Evolutionary conservation across 2,797 vertebrate genomes (phyloP), one percentile per base, ranked within the genome.

Genomic region (Pangasius sanitwongsei): DNA sequence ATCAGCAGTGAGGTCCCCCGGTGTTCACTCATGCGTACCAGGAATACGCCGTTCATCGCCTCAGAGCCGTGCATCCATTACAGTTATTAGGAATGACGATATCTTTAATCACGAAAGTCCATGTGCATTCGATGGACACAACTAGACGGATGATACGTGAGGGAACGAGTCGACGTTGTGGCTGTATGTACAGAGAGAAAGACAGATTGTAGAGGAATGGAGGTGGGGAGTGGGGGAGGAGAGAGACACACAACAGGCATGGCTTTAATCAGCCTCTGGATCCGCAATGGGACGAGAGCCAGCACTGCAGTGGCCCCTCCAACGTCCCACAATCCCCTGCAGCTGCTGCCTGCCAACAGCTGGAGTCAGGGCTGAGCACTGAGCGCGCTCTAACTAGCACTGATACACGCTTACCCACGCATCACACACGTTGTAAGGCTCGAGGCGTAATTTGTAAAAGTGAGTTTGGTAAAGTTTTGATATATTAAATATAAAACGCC

Each of bases 211-310:
- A 23, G 34, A 18, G 48, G 15, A 18, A 16, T 4, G 11, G 55
- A 16, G 48, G 74, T 15, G 15, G n/a, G 16, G 18, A 5, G 44
- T 4, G 41, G 28, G 6, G 77, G 12, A 31, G 31, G 55, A 13
- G 11, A 37, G 31, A 41, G 5, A 41, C 41, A 23, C 55, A 13
- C 11, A 4, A 82, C 55, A 61, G 55, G 11, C 31, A 61, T 6
- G 80, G 9, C 80, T 82, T 82, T 61, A 82, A 82, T 82, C 80
- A 41, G 80, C 55, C 80, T 61, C 55, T 11, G 37, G 55, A 41
- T 53, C 77, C 15, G 53, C 82, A 61, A 31, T 61, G 37, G 81
- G 80, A 74, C 67, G 67, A 57, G 63, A 70, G 61, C 77, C 63
- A 69, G 8, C 23, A 81, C 65, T 87, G 63, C 34, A 59, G 69